Conservation (phyloP, 2,888 invertebrate genomes). For the Lepetodrilus schrolli region DNA sequence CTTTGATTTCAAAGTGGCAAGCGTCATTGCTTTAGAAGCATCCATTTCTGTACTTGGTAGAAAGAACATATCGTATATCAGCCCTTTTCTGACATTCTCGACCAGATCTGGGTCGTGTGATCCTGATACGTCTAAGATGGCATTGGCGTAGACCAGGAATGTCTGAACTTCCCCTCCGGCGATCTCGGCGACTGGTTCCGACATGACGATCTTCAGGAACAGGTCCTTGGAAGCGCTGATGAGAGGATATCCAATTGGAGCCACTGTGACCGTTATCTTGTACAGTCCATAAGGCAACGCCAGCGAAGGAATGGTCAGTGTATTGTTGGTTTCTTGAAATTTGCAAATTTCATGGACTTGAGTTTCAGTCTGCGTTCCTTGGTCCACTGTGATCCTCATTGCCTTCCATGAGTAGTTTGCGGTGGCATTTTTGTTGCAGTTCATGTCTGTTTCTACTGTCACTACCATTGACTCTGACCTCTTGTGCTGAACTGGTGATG, state of each 20-base stretch:
- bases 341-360: conserved; percentile 54
- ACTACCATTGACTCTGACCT: conserved; percentile 58
- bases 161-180: conserved; percentile 54
- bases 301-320: conserved; percentile 51
- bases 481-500: conserved; percentile 43
- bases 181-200: conserved; percentile 59
- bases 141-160: conserved; percentile 58
- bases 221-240: conserved; percentile 43
- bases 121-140: conserved; percentile 57
- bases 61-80: conserved; percentile 65
- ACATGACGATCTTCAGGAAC: conserved; percentile 52
- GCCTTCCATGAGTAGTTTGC: conserved; percentile 63
- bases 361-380: conserved; percentile 51
- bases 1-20: conserved; percentile 37
- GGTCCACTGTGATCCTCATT: conserved; percentile 40
- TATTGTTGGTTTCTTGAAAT: conserved; percentile 45
- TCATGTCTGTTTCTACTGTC: conserved; percentile 44
- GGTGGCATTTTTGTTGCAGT: conserved; percentile 40
- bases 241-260: conserved; percentile 52
- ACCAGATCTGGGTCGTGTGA: conserved; percentile 63
- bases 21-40: conserved; percentile 26
- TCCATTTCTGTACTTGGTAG: conserved; percentile 50
- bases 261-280: conserved; percentile 59
- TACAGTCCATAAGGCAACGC: conserved; percentile 62
- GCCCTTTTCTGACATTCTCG: conserved; percentile 53